Conservation (phyloP, 2,888 invertebrate species). For the Odontocolon sp. region DNA sequence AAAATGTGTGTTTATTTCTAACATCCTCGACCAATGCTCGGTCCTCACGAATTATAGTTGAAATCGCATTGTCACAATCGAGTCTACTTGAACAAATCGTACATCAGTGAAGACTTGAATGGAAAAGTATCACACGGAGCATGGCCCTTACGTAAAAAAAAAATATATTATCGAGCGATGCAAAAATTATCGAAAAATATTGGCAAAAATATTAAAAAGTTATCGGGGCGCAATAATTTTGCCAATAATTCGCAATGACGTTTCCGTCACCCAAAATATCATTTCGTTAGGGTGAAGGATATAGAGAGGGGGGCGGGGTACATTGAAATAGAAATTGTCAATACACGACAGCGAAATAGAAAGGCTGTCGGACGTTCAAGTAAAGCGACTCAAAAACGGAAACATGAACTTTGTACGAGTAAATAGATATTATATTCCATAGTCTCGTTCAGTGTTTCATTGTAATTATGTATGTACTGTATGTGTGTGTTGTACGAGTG, state of each 20-base stretch:
- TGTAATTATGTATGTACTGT: conserved; percentile 35
- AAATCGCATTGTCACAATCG: neutral
- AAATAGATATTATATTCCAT: conserved; percentile 36
- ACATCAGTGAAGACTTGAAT: conserved; percentile 31
- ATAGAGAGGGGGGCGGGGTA: conserved; percentile 17
- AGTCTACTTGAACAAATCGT: conserved; percentile 1
- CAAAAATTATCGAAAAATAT: too few species aligned
- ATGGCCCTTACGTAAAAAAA: too few species aligned
- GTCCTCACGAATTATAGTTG: conserved; percentile 1
- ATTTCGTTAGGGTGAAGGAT: too few species aligned
- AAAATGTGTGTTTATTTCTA: conserved; percentile 19
- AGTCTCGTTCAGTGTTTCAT: conserved; percentile 48
- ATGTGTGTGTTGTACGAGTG: conserved; percentile 3
- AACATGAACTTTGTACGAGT: conserved; percentile 38
- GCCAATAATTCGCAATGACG: too few species aligned
- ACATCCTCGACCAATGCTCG: conserved; percentile 15
- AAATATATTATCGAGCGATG: too few species aligned
- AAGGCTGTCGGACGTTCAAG: conserved; percentile 43
- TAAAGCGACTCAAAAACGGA: conserved; percentile 41
- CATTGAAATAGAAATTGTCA: conserved; percentile 53
- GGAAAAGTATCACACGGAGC: conserved; percentile 51
- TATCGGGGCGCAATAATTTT: too few species aligned
- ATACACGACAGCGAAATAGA: conserved; percentile 49
- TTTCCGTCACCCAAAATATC: too few species aligned
- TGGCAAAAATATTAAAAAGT: too few species aligned